Evolutionary conservation across 2,888 invertebrate species (phyloP), one percentile per base, ranked within the genome.

Genomic region (Toxonevra muliebris): DNA sequence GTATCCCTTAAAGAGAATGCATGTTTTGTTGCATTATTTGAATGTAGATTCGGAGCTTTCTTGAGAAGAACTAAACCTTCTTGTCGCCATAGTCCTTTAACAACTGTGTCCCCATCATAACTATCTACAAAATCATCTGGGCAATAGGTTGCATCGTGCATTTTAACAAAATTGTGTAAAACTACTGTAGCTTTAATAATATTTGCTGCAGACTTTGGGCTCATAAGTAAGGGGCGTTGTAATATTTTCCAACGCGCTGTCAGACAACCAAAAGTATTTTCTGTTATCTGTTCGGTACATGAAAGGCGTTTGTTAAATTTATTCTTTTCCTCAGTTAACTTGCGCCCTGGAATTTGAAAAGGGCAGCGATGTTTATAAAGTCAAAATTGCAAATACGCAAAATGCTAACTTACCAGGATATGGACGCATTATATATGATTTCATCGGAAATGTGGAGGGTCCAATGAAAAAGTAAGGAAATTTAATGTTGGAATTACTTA

Each of bases 81-180:
- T n/a, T 52, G 59, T 17, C 66, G 61, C 61, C 66, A 69, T 60
- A 64, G 52, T 11, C 61, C 68, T 13, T 55, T n/a, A 53, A 66
- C 43, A 15, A 70, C 19, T 11, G 68, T 17, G n/a, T 66, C 70
- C 12, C 61, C 62, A 15, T 55, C 8, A 55, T 66, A 68, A 42
- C 48, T 41, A 50, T 70, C 66, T 9, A 66, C 67, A 58, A 69
- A 72, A 41, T 69, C 62, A 19, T n/a, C 20, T 11, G 65, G 71
- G 42, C 60, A 70, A n/a, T 73, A 71, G 20, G n/a, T 67, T 13
- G 11, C 59, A 54, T 72, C 65, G 50, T 69, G 40, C 41, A 63
- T 54, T 43, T 59, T 69, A 1, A 68, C 20, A 40, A 67, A 74
- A 60, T 74, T 73, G 60, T 72, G 71, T 17, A 75, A 55, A 42